Percentiles rank a stretch among this genome's conserved stretches.
These are phyloP conservation scores for Tachina grossa DNA, from an alignment of 2,888 invertebrate species.

Conservation along the genomic window DNA sequence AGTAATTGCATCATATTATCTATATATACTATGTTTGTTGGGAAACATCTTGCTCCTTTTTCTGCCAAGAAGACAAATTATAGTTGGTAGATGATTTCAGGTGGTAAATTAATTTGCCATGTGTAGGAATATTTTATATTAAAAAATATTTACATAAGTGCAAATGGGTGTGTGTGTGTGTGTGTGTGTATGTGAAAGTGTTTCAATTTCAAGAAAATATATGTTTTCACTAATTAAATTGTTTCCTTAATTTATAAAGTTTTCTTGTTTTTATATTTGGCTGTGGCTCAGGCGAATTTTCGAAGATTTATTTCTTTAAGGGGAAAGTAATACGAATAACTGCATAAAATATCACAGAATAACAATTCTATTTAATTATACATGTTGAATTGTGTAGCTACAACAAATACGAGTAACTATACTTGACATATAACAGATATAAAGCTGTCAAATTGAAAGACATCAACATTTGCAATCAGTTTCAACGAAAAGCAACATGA, in stretches of 20 bases:
- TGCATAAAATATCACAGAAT: neutral
- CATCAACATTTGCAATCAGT: constrained; percentile 53
- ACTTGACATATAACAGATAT: constrained; percentile 62
- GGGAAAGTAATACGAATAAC: neutral
- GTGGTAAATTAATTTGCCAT: constrained; percentile 66
- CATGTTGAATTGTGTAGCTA: constrained; percentile 37
- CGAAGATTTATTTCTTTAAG: constrained; percentile 59
- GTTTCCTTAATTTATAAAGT: constrained; percentile 49
- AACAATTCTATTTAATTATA: constrained; percentile 62
- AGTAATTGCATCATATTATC: too few species aligned
- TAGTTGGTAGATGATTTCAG: constrained; percentile 46
- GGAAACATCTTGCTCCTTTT: neutral
- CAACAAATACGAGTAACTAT: neutral
- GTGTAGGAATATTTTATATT: constrained; percentile 39
- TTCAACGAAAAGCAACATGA: neutral
- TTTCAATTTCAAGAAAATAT: constrained; percentile 60
- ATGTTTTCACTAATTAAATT: constrained; percentile 70
- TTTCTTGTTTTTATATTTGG: neutral
- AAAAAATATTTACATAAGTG: neutral
- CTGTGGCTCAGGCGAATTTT: neutral
- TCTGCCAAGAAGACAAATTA: constrained; percentile 60
- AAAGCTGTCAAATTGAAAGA: constrained; percentile 58
- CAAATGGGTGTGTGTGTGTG: neutral
- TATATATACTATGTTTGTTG: too few species aligned
- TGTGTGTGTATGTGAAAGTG: neutral